Evolutionary conservation across 2,888 invertebrate species (phyloP).

Genomic region (Phengaris arion): DNA sequence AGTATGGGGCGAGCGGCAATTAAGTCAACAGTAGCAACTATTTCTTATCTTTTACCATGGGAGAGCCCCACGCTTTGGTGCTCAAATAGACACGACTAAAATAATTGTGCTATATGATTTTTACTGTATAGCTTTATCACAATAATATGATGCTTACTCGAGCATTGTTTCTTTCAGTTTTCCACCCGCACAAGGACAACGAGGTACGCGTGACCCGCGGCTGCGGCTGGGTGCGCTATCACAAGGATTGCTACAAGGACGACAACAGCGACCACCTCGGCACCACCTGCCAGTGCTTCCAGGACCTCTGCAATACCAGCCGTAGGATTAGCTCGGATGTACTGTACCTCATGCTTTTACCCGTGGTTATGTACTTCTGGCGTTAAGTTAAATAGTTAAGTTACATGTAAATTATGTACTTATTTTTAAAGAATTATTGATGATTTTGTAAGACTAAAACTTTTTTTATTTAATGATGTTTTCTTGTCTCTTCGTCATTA

Average conservation of each 20-base stretch:
- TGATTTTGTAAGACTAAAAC: too few species aligned
- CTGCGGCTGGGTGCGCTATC: slow-evolving; percentile 81
- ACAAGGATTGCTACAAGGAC: slow-evolving; percentile 76
- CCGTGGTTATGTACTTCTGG: slow-evolving; percentile 44
- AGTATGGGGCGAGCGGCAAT: too few species aligned
- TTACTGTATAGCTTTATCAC: too few species aligned
- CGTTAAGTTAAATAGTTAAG: slow-evolving; percentile 32
- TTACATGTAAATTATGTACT: too few species aligned
- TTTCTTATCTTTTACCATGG: too few species aligned
- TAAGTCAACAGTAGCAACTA: too few species aligned
- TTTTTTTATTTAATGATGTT: too few species aligned
- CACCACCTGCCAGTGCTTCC: slow-evolving; percentile 81
- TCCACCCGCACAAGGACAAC: slow-evolving; percentile 55
- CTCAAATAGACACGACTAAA: too few species aligned
- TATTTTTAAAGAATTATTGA: too few species aligned
- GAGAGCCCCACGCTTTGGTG: too few species aligned
- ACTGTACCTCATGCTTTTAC: slow-evolving; percentile 47
- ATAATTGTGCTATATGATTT: too few species aligned
- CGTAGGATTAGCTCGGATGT: slow-evolving; percentile 45
- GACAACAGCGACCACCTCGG: slow-evolving; percentile 82
- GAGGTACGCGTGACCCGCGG: slow-evolving; percentile 80
- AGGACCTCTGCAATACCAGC: slow-evolving; percentile 79
- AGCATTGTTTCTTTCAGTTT: slow-evolving; percentile 52
- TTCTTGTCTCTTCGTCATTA: too few species aligned
- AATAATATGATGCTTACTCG: neutral